Evolutionary conservation across 1,140 invertebrate species (phyloP).

Genomic region (Trachelipus rathkii): DNA sequence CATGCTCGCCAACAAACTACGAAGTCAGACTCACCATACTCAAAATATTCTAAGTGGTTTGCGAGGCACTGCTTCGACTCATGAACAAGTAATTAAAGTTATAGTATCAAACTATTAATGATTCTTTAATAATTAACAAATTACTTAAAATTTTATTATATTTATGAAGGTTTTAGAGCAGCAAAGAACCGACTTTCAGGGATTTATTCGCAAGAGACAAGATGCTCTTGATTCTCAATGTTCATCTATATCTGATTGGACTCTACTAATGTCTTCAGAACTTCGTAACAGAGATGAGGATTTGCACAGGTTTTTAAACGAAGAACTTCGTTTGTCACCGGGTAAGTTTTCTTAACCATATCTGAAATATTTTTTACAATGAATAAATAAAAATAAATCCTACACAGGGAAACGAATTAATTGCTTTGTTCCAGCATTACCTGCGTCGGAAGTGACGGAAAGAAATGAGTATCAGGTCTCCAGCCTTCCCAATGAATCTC

Average conservation of each 20-base stretch:
- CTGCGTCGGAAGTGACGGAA: neutral
- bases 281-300: slow-evolving; percentile 50
- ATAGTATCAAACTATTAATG: no score
- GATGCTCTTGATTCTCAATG: slow-evolving; percentile 46
- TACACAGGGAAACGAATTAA: no score
- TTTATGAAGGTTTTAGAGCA: slow-evolving; percentile 44
- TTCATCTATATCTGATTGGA: slow-evolving; percentile 45
- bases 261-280: slow-evolving; percentile 47
- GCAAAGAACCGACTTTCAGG: slow-evolving; percentile 44
- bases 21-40: slow-evolving; percentile 43
- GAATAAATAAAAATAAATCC: neutral
- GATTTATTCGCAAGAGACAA: slow-evolving; percentile 45
- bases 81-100: slow-evolving; percentile 39
- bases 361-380: neutral
- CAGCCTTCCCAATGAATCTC: neutral
- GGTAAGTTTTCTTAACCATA: slow-evolving; percentile 20
- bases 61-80: slow-evolving; percentile 44
- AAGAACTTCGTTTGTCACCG: slow-evolving; percentile 52
- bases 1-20: slow-evolving; percentile 40
- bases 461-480: neutral
- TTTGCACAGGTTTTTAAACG: slow-evolving; percentile 55
- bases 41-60: slow-evolving; percentile 44
- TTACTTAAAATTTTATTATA: no score
- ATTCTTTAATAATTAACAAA: no score
- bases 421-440: neutral